Base-by-base conservation (phyloP, 2,113 vertebrate species). In the Gopherus evgoodei region DNA sequence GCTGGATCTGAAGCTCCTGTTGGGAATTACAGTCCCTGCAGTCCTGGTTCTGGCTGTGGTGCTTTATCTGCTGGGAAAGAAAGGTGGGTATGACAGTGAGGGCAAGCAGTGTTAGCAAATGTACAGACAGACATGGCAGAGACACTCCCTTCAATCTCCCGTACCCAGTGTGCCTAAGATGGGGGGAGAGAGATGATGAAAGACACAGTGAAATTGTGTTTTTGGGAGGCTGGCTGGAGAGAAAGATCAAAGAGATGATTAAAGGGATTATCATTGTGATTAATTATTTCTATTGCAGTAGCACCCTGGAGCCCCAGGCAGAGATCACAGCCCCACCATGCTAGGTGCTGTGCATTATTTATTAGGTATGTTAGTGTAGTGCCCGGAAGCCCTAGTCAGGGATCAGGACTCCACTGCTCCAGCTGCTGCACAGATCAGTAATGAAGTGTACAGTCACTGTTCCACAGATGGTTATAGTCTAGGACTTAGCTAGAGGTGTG, bases 81-180 rank as follows among this genome's bases (percentile, higher is more conserved):
- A 69, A 69, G 65, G 65, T 69, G 65, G 8, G 65, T 69, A 21
- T 69, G 65, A 69, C 6, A n/a, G 17, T n/a, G 62, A 69, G 17
- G 16, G 17, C 16, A 8, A 69, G 65, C 8, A 1, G 17, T 69
- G 65, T 69, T 11, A 19, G 4, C 65, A 38, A 19, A 38, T 53
- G 6, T 53, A n/a, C 65, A 69, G 35, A 69, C 8, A 38, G 16
- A 21, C 1, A 1, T 69, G 29, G 8, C 62, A 69, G 62, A n/a
- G 16, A 69, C 8, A 69, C 4, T 0, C 31, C 8, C 17, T n/a
- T n/a, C 5, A 3, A 69, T n/a, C 3, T 35, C 17, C 17, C 4
- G 17, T 69, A 8, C 13, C 17, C 17, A 53, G 52, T 53, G 52
- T 69, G 65, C 10, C 16, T 69, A 17, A 17, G 35, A 69, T 38